phyloP scores from a whole-genome alignment of 2,888 invertebrate genomes.

The Aphidoletes aphidimyza region DNA sequence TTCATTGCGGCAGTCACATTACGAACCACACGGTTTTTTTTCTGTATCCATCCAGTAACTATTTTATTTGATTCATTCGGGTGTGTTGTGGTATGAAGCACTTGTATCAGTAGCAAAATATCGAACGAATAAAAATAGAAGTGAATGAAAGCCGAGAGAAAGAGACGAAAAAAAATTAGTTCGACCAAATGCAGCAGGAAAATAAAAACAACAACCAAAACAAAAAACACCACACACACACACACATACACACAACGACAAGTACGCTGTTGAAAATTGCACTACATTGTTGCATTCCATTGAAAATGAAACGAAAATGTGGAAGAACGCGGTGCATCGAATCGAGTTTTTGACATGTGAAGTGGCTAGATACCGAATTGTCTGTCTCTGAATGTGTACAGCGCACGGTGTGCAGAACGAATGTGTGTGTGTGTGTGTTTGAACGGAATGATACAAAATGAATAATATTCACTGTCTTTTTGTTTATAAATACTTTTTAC shows the following conservation, averaged over 20 bases:
- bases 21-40: not conserved
- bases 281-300: slow-evolving; percentile 48
- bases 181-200: not conserved
- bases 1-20: not conserved
- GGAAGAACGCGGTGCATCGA: not conserved
- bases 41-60: not conserved
- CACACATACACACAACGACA: not conserved
- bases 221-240: not conserved
- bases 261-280: slow-evolving; percentile 17
- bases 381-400: too few relatives aligned
- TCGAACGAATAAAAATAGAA: slow-evolving; percentile 46
- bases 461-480: slow-evolving; percentile 37
- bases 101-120: slow-evolving; percentile 25
- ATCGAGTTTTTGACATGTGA: slow-evolving; percentile 49
- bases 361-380: not conserved
- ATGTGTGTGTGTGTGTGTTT: not conserved
- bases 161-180: not conserved
- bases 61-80: slow-evolving; percentile 20
- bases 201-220: too few relatives aligned
- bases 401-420: too few relatives aligned
- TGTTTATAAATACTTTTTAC: slow-evolving; percentile 10
- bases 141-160: not conserved
- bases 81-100: not conserved
- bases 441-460: slow-evolving; percentile 10
- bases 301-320: slow-evolving; percentile 33